Conservation (phyloP, 2,113 vertebrate species). For the Forbesichthys agassizii region DNA sequence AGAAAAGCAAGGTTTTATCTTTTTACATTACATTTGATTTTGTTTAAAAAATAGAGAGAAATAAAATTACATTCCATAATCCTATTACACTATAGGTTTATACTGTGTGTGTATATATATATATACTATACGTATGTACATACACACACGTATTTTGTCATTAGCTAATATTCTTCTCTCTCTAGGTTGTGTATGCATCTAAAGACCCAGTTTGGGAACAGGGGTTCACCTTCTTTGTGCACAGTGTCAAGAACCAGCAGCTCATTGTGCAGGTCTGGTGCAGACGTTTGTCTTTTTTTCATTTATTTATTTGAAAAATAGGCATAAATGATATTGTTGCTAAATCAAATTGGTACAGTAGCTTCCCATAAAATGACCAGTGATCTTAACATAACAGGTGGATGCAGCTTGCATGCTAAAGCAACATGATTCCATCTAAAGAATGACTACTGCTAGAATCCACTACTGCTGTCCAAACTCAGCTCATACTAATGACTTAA, state of each 20-base stretch:
- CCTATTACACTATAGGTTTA: too few species aligned
- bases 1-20: conserved; percentile 87
- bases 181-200: conserved; percentile 81
- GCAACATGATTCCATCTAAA: too few species aligned
- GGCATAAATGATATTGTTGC: too few species aligned
- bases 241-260: conserved; percentile 77
- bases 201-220: conserved; percentile 92
- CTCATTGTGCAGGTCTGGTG: conserved; percentile 83
- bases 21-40: neutral
- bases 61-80: neutral
- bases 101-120: too few species aligned
- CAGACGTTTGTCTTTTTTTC: neutral
- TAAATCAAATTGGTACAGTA: too few species aligned
- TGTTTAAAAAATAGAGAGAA: neutral
- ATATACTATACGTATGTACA: neutral
- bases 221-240: conserved; percentile 92
- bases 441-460: too few species aligned
- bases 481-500: too few species aligned
- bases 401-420: too few species aligned
- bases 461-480: too few species aligned
- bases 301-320: too few species aligned
- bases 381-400: too few species aligned
- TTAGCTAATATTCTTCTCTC: neutral
- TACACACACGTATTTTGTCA: neutral
- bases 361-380: too few species aligned